Evolutionary conservation across 2,888 invertebrate genomes (phyloP).

Genomic region (Fragum sueziense): DNA sequence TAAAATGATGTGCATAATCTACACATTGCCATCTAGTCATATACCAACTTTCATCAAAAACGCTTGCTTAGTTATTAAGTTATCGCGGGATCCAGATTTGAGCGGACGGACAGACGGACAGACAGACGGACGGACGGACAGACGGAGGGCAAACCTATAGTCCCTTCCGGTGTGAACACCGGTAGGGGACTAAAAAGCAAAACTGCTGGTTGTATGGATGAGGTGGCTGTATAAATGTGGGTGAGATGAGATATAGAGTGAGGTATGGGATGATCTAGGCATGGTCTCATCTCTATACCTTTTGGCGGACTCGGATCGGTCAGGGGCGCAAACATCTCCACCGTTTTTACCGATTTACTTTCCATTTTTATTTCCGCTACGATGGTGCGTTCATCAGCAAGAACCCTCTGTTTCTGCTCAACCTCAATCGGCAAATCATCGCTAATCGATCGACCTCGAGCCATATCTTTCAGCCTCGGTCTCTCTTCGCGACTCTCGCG

Average conservation of each 20-base stretch:
- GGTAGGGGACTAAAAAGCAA: too few species aligned
- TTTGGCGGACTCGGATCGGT: slow-evolving; percentile 16
- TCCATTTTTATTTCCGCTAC: slow-evolving; percentile 32
- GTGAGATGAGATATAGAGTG: slow-evolving; percentile 8
- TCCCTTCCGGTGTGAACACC: too few species aligned
- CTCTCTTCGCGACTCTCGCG: not conserved
- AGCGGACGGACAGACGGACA: too few species aligned
- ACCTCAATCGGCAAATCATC: slow-evolving; percentile 38
- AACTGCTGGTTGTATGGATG: too few species aligned
- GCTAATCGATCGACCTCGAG: slow-evolving; percentile 36
- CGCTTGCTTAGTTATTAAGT: too few species aligned
- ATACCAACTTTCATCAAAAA: too few species aligned
- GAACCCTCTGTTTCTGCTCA: slow-evolving; percentile 49
- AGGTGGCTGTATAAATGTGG: not conserved
- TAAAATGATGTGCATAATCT: too few species aligned
- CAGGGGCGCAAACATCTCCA: slow-evolving; percentile 19
- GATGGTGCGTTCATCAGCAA: slow-evolving; percentile 33
- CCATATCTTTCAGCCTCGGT: slow-evolving; percentile 44
- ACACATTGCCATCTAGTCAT: too few species aligned
- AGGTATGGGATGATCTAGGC: slow-evolving; percentile 6
- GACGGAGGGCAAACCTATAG: too few species aligned
- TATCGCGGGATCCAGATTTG: too few species aligned
- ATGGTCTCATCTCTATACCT: slow-evolving; percentile 34
- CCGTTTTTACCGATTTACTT: slow-evolving; percentile 18
- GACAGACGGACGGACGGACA: too few species aligned